Conservation (phyloP, 2,888 invertebrate genomes). For the Chalcis sispes region DNA sequence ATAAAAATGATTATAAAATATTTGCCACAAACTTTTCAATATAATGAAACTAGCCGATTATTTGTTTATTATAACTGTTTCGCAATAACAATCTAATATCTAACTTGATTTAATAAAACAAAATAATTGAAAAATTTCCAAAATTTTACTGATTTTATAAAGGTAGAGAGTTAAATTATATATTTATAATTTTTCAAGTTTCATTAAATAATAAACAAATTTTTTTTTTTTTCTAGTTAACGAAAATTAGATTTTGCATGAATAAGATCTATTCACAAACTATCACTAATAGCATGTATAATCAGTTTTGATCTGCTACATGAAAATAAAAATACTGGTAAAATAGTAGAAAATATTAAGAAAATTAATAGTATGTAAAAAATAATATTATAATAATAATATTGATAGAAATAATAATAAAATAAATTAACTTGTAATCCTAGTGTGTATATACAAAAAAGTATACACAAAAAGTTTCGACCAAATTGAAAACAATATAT, state of each 20-base stretch:
- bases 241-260: not conserved
- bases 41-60: too few species aligned
- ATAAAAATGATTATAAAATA: too few species aligned
- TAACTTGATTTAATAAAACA: too few species aligned
- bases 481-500: conserved; percentile 37
- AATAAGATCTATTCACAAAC: conserved; percentile 3
- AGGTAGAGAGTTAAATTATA: too few species aligned
- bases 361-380: conserved; percentile 7
- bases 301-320: conserved; percentile 9
- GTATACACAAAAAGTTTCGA: conserved; percentile 57
- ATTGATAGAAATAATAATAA: conserved; percentile 14
- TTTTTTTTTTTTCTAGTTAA: conserved; percentile 28
- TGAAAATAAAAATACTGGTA: conserved; percentile 8
- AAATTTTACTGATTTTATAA: too few species aligned
- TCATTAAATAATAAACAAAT: too few species aligned
- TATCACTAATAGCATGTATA: conserved; percentile 25
- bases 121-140: too few species aligned
- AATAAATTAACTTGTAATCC: conserved; percentile 57
- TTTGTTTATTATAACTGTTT: too few species aligned
- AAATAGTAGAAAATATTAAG: not conserved
- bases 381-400: not conserved
- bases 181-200: too few species aligned
- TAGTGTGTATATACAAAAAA: conserved; percentile 49
- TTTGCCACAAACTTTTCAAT: too few species aligned
- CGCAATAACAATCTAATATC: too few species aligned